Base-by-base conservation (phyloP, 2,113 vertebrate species). In the Serranochromis macrocephalus region DNA sequence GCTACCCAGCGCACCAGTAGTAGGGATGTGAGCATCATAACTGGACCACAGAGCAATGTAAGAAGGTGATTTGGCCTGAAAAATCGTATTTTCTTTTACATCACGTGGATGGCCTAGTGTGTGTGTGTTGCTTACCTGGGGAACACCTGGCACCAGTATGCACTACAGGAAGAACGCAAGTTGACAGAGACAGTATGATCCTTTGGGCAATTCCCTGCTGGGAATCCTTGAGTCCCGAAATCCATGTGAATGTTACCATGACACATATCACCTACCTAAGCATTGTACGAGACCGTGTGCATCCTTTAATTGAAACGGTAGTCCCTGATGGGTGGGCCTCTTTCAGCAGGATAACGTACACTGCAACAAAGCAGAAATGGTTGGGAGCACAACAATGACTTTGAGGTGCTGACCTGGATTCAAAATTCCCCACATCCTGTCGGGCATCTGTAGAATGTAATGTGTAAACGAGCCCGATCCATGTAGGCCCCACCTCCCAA, bases 351-450 rank as follows among this genome's bases (percentile, higher is more conserved):
- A 66, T 38, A 38, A 66, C 21, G 61, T 36, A 12, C 31, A 63
- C 17, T 38, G 61, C 33, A 38, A 66, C 61, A 66, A 66, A 36
- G 1, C 61, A 66, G 61, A 38, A 66, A 66, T 66, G 61, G 2
- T 66, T 66, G 19, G 61, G 33, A 66, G 4, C 63, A 68, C 63
- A 68, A 40, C 19, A 68, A 66, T 66, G 61, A 68, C 33, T 68
- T 68, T 21, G 33, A 68, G 33, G 33, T 68, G 63, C n/a, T 68
- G 63, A 68, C 11, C 19, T 68, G 33, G 19, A n/a, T 38, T 68
- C 19, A 38, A 68, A 38, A 68, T 68, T 68, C 19, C 33, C 33
- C 33, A 5, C 7, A 38, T 21, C 1, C 33, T 21, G 10, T 38
- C 7, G 1, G 33, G 11, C 63, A 40, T 68, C 33, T 68, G 33